A percentile compares a stretch with the other conserved stretches of the same genome.
phyloP scores from a whole-genome alignment of 2,113 vertebrate species.

The Datnioides undecimradiatus region DNA sequence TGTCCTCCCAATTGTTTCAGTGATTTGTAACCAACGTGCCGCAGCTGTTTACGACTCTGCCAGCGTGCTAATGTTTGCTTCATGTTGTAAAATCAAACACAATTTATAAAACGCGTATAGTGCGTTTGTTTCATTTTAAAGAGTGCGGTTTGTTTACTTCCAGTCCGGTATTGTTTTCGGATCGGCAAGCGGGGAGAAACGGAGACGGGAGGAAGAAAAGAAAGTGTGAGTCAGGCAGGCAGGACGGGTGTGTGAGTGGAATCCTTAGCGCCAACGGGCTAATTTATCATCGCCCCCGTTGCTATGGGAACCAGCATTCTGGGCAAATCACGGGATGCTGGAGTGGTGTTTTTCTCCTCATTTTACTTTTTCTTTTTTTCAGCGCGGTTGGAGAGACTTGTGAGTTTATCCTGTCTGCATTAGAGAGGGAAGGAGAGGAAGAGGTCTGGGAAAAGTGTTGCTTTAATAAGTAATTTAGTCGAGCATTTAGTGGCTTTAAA shows the following conservation, averaged over 20 bases:
- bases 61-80: not conserved
- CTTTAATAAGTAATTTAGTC: conserved; percentile 40
- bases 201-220: conserved; percentile 27
- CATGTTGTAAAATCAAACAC: not conserved
- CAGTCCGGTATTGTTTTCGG: not conserved
- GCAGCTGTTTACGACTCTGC: not conserved
- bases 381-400: conserved; percentile 80
- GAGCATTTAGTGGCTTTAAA: conserved; percentile 12
- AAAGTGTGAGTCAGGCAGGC: conserved; percentile 54
- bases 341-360: conserved; percentile 69
- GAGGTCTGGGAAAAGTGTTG: conserved; percentile 1
- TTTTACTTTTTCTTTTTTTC: conserved; percentile 19
- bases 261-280: conserved; percentile 84
- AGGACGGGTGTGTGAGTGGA: conserved; percentile 83
- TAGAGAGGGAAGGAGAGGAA: conserved; percentile 8
- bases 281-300: conserved; percentile 89
- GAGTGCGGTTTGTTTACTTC: not conserved
- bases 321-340: conserved; percentile 80
- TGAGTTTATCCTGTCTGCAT: conserved; percentile 62
- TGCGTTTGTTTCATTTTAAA: not conserved
- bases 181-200: conserved; percentile 30
- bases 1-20: conserved; percentile 17
- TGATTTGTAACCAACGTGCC: conserved; percentile 2
- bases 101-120: not conserved
- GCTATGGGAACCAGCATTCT: conserved; percentile 86